phyloP scores from a whole-genome alignment of 1,140 invertebrate species.

The Chymomyza costata region DNA sequence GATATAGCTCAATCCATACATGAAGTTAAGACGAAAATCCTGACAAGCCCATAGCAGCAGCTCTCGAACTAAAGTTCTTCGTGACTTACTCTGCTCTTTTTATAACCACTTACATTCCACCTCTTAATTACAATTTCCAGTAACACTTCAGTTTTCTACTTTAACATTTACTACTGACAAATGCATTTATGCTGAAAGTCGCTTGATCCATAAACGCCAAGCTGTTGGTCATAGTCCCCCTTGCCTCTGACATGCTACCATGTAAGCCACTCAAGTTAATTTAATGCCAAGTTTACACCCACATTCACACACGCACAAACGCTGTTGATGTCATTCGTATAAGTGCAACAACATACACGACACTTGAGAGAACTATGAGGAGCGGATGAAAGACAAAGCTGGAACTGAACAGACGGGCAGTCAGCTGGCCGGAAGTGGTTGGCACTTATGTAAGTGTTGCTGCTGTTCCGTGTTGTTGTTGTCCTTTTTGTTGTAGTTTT shows the following conservation, averaged over 20 bases:
- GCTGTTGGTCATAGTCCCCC: constrained; percentile 34
- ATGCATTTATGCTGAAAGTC: constrained; percentile 32
- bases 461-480: constrained; percentile 23
- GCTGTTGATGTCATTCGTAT: constrained; percentile 6
- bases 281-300: constrained; percentile 48
- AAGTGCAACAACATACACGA: constrained; percentile 26
- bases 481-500: constrained; percentile 12
- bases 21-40: too few species aligned
- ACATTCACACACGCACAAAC: constrained; percentile 29
- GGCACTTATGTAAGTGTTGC: constrained; percentile 46
- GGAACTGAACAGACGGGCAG: constrained; percentile 28
- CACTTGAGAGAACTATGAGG: constrained; percentile 24
- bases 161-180: constrained; percentile 16
- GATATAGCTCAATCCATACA: too few species aligned
- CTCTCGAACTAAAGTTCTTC: too few species aligned
- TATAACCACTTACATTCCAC: too few species aligned
- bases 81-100: too few species aligned
- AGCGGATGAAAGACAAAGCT: constrained; percentile 1
- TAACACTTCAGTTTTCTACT: not conserved
- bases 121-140: too few species aligned
- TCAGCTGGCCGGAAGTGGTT: constrained; percentile 37
- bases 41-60: too few species aligned
- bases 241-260: not conserved
- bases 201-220: constrained; percentile 56
- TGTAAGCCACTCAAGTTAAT: constrained; percentile 53